A percentile compares a stretch with the other conserved stretches of the same genome.
Conservation (phyloP, 1,140 invertebrate species). For the Drosophila orena region DNA sequence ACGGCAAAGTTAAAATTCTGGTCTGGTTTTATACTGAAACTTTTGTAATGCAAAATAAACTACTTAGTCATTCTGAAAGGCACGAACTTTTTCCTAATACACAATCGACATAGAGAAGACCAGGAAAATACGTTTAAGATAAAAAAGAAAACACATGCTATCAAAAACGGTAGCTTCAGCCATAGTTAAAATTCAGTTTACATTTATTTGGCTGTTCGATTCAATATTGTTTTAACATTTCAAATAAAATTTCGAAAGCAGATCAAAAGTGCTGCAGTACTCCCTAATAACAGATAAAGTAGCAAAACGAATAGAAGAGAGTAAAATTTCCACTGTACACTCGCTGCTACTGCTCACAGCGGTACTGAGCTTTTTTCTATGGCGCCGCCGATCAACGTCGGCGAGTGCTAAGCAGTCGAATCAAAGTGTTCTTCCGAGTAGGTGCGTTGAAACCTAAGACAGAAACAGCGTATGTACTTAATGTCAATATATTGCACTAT, state of each 20-base stretch:
- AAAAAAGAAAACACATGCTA: no score
- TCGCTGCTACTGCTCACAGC: slow-evolving; percentile 2
- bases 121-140: no score
- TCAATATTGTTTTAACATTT: not conserved
- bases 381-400: slow-evolving; percentile 29
- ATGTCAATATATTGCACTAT: slow-evolving; percentile 14
- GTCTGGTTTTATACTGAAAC: no score
- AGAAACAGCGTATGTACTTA: slow-evolving; percentile 20
- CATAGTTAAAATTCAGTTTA: not conserved
- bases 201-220: not conserved
- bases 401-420: slow-evolving; percentile 44
- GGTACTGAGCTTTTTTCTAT: slow-evolving; percentile 19
- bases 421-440: slow-evolving; percentile 47
- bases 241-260: slow-evolving; percentile 3
- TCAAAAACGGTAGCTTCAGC: not conserved
- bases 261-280: no score
- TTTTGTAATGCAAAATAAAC: no score
- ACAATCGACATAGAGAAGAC: no score
- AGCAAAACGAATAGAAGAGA: not conserved
- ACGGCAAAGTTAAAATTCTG: no score
- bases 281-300: no score
- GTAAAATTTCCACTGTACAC: slow-evolving; percentile 5
- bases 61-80: no score
- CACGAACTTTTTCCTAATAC: no score
- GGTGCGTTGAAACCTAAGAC: slow-evolving; percentile 30